These are phyloP conservation scores for Sandelia bainsii DNA, from an alignment of 2,797 vertebrate genomes.

Conservation along the genomic window DNA sequence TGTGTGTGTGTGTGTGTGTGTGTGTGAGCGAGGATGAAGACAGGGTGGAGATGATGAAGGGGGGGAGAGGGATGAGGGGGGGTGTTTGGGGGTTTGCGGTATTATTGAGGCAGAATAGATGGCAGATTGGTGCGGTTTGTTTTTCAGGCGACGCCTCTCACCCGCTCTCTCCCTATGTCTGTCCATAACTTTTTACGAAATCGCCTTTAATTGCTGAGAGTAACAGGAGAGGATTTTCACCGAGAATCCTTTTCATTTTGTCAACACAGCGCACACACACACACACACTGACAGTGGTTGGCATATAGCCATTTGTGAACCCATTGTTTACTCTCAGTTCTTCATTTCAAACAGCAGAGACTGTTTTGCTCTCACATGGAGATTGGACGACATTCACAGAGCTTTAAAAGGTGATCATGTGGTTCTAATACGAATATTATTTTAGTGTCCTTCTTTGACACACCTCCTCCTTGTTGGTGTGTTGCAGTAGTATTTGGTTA, in stretches of 20 bases:
- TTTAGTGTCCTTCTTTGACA: neutral
- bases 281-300: constrained; percentile 22
- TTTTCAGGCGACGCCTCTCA: constrained; percentile 5
- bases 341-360: constrained; percentile 66
- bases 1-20: constrained; percentile 50
- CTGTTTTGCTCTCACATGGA: constrained; percentile 44
- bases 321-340: constrained; percentile 71
- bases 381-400: constrained; percentile 15
- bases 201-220: constrained; percentile 70
- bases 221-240: constrained; percentile 63
- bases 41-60: constrained; percentile 40
- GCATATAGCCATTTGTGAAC: constrained; percentile 71
- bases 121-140: constrained; percentile 49
- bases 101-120: constrained; percentile 34
- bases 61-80: neutral
- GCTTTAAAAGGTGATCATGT: constrained; percentile 17
- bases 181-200: constrained; percentile 59
- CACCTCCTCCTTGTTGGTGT: neutral
- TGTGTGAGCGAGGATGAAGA: constrained; percentile 26
- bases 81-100: neutral
- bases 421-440: constrained; percentile 20
- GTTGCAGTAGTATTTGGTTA: neutral
- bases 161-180: constrained; percentile 28
- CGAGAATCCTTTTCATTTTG: constrained; percentile 55
- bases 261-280: constrained; percentile 13